phyloP scores from a whole-genome alignment of 2,113 vertebrate species.

The Morphnarchus princeps region DNA sequence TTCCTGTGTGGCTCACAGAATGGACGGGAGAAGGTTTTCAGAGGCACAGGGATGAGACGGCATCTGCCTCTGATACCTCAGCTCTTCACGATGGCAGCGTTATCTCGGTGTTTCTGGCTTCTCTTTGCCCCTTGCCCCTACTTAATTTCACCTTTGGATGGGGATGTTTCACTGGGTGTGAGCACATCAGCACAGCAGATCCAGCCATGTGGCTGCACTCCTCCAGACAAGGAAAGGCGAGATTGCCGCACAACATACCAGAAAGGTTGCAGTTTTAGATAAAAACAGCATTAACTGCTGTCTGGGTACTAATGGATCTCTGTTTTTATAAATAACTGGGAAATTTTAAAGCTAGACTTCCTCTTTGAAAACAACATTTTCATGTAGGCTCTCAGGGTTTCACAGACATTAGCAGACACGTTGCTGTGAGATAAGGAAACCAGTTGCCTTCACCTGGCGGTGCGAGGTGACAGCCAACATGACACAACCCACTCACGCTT shows the following conservation, averaged over 20 bases:
- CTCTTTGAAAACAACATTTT: neutral
- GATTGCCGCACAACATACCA: neutral
- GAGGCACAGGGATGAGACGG: neutral
- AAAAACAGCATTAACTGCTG: neutral
- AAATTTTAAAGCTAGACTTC: no score
- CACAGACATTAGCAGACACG: neutral
- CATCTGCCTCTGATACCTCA: neutral
- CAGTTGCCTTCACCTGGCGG: neutral
- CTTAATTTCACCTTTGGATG: fast-evolving
- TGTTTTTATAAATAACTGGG: neutral
- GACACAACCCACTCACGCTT: neutral
- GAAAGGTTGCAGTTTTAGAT: neutral
- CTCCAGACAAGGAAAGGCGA: no score
- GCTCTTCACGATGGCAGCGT: fast-evolving
- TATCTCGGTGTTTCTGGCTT: fast-evolving
- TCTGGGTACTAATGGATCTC: neutral
- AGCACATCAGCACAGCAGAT: neutral
- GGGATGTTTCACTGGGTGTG: fast-evolving
- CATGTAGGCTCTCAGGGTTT: neutral
- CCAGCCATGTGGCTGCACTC: neutral
- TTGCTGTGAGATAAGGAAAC: neutral
- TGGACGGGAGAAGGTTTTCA: fast-evolving
- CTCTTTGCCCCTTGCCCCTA: neutral
- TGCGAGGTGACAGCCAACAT: neutral
- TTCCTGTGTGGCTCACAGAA: neutral